Evolutionary conservation across 2,113 vertebrate species (phyloP).

Genomic region (Xiphophorus maculatus): DNA sequence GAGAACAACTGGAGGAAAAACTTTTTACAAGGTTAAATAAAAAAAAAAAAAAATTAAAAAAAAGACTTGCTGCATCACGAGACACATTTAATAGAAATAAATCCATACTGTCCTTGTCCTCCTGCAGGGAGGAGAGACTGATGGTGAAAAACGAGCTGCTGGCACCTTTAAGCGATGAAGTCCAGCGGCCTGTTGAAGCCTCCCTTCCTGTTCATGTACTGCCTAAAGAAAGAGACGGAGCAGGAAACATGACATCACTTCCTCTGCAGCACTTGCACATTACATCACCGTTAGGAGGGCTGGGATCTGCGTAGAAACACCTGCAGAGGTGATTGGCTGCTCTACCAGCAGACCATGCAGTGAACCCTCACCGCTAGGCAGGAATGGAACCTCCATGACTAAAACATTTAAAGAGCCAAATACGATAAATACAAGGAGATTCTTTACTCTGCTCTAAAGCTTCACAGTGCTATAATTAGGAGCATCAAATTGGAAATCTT

Average conservation of each 20-base stretch:
- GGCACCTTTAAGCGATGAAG: slow-evolving; percentile 89
- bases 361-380: slow-evolving; percentile 14
- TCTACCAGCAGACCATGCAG: slow-evolving; percentile 37
- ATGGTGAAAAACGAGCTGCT: slow-evolving; percentile 1
- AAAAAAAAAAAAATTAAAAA: background rate
- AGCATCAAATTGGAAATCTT: background rate
- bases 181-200: slow-evolving; percentile 99
- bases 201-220: slow-evolving; percentile 99
- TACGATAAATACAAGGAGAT: background rate
- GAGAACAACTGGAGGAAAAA: slow-evolving; percentile 14
- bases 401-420: background rate
- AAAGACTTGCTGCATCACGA: slow-evolving; percentile 8
- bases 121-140: too few relatives aligned
- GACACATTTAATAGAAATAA: slow-evolving; percentile 15
- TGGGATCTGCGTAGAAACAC: slow-evolving; percentile 74
- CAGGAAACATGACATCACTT: slow-evolving; percentile 82
- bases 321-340: slow-evolving; percentile 79
- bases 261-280: slow-evolving; percentile 77
- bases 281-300: slow-evolving; percentile 82
- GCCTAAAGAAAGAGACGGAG: slow-evolving; percentile 80
- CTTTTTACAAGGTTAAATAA: slow-evolving; percentile 39
- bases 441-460: background rate
- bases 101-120: background rate
- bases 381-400: slow-evolving; percentile 32
- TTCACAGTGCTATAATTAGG: background rate